These are phyloP conservation scores for Sinocyclocheilus maitianheensis DNA, from an alignment of 2,113 vertebrate genomes.

Conservation along the genomic window DNA sequence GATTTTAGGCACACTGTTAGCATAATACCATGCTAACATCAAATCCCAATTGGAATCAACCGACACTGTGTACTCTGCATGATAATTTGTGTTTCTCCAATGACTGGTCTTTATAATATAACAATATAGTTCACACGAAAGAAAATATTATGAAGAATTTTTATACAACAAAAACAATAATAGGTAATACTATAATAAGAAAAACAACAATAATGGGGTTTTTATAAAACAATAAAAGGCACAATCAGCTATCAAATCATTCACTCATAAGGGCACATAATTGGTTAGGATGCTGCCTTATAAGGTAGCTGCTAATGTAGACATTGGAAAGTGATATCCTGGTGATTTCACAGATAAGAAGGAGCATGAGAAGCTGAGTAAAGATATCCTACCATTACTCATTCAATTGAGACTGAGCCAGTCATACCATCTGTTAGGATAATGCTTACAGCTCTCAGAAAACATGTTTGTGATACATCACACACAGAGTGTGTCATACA, in stretches of 20 bases:
- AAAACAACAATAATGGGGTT: background rate
- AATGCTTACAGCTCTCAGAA: conserved; percentile 15
- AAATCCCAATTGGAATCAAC: background rate
- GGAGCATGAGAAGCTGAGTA: conserved; percentile 16
- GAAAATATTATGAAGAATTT: background rate
- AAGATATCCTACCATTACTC: conserved; percentile 13
- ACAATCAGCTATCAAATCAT: background rate
- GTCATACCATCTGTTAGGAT: conserved; percentile 26
- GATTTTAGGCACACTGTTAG: background rate
- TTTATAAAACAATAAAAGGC: background rate
- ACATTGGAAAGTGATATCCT: background rate
- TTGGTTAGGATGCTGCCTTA: background rate
- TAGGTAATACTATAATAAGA: background rate
- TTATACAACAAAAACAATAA: background rate
- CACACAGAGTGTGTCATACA: background rate
- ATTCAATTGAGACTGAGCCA: conserved; percentile 17
- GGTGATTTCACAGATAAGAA: background rate
- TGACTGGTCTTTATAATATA: background rate
- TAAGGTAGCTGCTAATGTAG: background rate
- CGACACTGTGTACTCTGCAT: background rate
- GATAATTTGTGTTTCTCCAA: background rate
- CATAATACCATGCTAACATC: background rate
- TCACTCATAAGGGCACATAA: background rate
- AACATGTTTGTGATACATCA: conserved; percentile 1
- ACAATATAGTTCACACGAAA: background rate